These are phyloP conservation scores for Sturmia bella DNA, from an alignment of 2,888 invertebrate species.

Conservation along the genomic window DNA sequence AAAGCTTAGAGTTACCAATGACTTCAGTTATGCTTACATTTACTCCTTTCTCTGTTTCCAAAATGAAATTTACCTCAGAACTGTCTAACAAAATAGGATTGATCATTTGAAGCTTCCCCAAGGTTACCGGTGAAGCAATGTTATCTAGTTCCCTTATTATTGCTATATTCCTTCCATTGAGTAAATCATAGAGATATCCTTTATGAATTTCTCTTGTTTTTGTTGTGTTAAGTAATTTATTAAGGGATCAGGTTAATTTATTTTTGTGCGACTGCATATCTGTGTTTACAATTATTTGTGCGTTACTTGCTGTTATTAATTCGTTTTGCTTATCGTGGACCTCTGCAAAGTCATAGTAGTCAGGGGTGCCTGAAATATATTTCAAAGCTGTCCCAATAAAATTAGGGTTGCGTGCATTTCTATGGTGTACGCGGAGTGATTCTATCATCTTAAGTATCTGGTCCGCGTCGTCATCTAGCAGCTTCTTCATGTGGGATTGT, in stretches of 20 bases:
- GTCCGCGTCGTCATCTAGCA: slow-evolving; percentile 25
- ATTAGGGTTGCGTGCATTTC: slow-evolving; percentile 51
- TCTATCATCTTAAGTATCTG: slow-evolving; percentile 17
- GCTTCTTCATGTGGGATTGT: too few relatives aligned
- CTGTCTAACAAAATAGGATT: slow-evolving; percentile 35
- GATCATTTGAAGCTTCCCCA: slow-evolving; percentile 34
- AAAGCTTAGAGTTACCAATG: background rate
- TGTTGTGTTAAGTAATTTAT: slow-evolving; percentile 17
- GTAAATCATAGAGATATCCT: slow-evolving; percentile 16
- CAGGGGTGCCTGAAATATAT: too few relatives aligned
- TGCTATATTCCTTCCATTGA: slow-evolving; percentile 38
- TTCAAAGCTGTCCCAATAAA: slow-evolving; percentile 55
- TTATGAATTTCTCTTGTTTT: slow-evolving; percentile 28
- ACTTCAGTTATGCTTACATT: background rate
- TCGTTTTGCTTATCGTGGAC: slow-evolving; percentile 4
- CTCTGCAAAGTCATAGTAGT: too few relatives aligned
- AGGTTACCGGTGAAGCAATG: slow-evolving; percentile 10
- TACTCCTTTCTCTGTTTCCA: background rate
- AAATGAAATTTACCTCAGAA: slow-evolving; percentile 29
- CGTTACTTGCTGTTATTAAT: slow-evolving; percentile 35
- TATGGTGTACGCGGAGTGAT: slow-evolving; percentile 33
- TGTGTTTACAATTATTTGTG: slow-evolving; percentile 22
- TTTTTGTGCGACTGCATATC: slow-evolving; percentile 43
- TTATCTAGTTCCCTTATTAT: slow-evolving; percentile 36
- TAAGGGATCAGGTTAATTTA: slow-evolving; percentile 27